Conservation (phyloP, 2,797 vertebrate genomes). For the Pteropus rufus region DNA sequence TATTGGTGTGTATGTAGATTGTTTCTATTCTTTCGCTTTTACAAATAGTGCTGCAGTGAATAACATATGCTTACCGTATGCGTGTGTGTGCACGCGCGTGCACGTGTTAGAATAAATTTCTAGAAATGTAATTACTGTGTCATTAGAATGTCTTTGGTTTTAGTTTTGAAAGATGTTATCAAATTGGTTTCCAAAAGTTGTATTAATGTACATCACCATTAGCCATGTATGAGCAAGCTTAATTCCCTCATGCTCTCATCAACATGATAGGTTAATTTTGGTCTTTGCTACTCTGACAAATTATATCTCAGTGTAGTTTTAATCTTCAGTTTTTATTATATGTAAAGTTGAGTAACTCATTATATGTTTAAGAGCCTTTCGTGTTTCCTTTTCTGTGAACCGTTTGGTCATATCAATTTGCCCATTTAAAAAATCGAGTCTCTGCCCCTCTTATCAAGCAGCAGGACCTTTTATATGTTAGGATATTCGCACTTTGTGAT, state of each 20-base stretch:
- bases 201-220: background rate
- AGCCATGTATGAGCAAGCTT: background rate
- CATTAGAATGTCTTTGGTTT: slow-evolving; percentile 43
- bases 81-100: background rate
- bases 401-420: slow-evolving; percentile 19
- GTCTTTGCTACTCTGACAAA: slow-evolving; percentile 29
- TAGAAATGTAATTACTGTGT: slow-evolving; percentile 40
- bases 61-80: background rate
- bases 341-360: slow-evolving; percentile 6
- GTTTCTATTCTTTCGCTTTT: slow-evolving; percentile 42
- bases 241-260: background rate
- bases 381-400: slow-evolving; percentile 23
- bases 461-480: slow-evolving; percentile 1
- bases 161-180: slow-evolving; percentile 41
- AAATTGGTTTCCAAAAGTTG: background rate
- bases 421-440: slow-evolving; percentile 20
- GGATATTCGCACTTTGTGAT: background rate
- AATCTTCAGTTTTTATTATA: slow-evolving; percentile 47
- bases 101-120: slow-evolving; percentile 15
- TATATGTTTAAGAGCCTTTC: background rate
- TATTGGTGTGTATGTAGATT: background rate
- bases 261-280: slow-evolving; percentile 1
- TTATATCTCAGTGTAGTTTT: slow-evolving; percentile 26
- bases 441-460: background rate
- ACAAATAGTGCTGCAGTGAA: background rate